phyloP scores from a whole-genome alignment of 1,140 invertebrate species.

The Neotoxoptera formosana region DNA sequence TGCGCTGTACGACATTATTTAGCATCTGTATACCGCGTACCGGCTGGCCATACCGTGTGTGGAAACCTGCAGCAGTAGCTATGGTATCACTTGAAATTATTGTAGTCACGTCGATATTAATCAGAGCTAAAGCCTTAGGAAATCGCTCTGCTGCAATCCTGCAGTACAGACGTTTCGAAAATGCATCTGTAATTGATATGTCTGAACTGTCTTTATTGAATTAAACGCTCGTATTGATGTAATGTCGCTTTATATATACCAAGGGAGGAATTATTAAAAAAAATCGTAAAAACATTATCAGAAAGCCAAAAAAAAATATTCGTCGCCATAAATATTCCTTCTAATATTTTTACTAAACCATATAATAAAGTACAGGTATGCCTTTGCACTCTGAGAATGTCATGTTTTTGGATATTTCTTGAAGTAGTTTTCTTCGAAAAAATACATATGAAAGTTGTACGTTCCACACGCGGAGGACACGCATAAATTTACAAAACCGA shows the following conservation, averaged over 20 bases:
- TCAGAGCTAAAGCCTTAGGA: background rate
- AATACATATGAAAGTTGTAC: background rate
- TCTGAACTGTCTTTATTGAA: background rate
- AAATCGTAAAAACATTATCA: no score
- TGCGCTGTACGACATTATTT: conserved; percentile 6
- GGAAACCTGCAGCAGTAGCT: no score
- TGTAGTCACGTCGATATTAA: background rate
- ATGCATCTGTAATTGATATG: background rate
- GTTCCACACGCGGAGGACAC: no score
- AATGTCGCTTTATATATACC: no score
- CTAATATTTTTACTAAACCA: background rate
- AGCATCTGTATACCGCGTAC: background rate
- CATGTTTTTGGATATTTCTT: background rate
- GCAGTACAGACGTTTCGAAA: background rate
- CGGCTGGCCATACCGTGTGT: background rate
- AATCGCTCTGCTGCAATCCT: background rate
- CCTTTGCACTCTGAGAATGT: background rate
- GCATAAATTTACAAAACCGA: background rate
- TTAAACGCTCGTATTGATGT: background rate
- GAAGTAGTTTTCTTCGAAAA: background rate
- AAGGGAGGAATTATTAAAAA: background rate
- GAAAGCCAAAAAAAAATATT: no score
- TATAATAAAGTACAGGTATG: background rate
- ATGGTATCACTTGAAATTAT: background rate
- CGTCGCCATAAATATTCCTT: no score